Percentiles rank a stretch among this genome's conserved stretches.
Evolutionary conservation across 2,113 vertebrate genomes (phyloP).

Genomic region (Neolamprologus hecqui): DNA sequence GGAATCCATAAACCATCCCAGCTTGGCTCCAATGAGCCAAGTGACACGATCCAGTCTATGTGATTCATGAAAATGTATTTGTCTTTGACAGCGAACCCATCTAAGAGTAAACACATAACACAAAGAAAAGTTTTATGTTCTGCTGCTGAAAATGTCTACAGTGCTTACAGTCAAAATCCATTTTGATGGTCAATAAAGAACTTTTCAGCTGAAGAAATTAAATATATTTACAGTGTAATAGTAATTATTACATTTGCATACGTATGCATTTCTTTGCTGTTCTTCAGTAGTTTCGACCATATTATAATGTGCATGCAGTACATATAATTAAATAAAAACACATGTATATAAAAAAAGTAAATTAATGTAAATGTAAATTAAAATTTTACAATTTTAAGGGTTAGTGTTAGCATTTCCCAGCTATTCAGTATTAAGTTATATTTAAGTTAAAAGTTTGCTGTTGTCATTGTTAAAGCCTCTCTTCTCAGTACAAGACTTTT

Average conservation of each 20-base stretch:
- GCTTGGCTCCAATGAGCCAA: background rate
- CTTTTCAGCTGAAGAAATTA: background rate
- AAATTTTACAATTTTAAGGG: background rate
- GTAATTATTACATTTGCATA: background rate
- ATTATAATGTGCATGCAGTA: background rate
- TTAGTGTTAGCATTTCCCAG: background rate
- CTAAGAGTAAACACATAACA: background rate
- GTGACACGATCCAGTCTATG: background rate
- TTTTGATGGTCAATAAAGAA: background rate
- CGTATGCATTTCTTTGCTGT: background rate
- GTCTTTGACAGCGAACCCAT: background rate
- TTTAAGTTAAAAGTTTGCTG: background rate
- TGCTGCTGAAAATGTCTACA: background rate
- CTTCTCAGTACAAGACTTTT: background rate
- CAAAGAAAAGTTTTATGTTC: background rate
- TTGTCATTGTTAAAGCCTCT: background rate
- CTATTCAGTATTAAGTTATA: background rate
- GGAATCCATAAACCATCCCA: background rate
- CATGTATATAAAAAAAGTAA: background rate
- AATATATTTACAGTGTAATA: background rate
- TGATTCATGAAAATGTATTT: background rate
- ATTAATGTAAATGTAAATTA: background rate
- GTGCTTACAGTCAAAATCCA: background rate
- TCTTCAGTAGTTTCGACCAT: background rate
- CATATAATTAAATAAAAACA: background rate